Percentiles rank a stretch among this genome's conserved stretches.
Evolutionary conservation across 2,888 invertebrate genomes (phyloP).

Genomic region (Beris morrisii): DNA sequence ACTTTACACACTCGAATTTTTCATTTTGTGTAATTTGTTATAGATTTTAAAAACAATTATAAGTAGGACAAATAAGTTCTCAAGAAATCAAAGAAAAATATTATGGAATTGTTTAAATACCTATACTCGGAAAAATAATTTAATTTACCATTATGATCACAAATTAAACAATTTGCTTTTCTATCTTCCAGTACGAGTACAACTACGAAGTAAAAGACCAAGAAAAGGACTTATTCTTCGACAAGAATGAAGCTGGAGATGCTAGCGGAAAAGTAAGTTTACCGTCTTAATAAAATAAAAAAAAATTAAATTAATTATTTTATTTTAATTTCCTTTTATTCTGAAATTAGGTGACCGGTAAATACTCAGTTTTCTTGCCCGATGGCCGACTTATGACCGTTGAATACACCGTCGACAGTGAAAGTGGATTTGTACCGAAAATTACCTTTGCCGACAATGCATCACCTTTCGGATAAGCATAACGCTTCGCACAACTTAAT

Average conservation of each 20-base stretch:
- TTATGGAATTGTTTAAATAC: no score
- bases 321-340: conserved; percentile 1
- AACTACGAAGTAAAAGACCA: conserved; percentile 74
- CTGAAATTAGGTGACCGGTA: conserved; percentile 59
- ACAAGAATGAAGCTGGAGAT: conserved; percentile 69
- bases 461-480: conserved; percentile 57
- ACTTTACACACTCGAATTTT: no score
- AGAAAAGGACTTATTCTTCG: conserved; percentile 68
- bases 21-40: no score
- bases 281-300: background rate
- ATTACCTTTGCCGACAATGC: conserved; percentile 66
- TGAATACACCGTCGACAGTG: conserved; percentile 70
- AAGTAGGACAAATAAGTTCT: no score
- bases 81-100: no score
- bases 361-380: conserved; percentile 68
- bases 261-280: conserved; percentile 61
- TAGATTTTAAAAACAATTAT: no score
- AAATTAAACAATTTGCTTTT: no score
- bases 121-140: no score
- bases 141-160: no score
- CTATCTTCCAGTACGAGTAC: conserved; percentile 65
- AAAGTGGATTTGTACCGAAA: conserved; percentile 72
- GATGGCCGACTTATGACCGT: conserved; percentile 75
- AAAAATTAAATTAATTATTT: conserved; percentile 25
- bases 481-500: background rate